Evolutionary conservation across 2,797 vertebrate species (phyloP).

Genomic region (Neosilurus mollespiculum): DNA sequence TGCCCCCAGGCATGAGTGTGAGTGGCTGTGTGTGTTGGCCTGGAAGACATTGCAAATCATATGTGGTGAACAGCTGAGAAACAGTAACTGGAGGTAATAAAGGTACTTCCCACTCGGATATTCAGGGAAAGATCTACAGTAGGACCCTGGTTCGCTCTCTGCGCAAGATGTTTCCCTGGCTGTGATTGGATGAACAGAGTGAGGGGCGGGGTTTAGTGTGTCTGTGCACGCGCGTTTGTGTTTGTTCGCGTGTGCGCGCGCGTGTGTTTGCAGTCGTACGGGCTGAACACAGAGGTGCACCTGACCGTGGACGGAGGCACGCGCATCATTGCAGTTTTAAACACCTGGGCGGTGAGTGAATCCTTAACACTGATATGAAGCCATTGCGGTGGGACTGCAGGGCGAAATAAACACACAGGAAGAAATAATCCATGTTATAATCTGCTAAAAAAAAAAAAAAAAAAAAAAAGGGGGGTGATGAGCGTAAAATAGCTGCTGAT

Average conservation of each 20-base stretch:
- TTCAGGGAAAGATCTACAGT: background rate
- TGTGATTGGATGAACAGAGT: conserved; percentile 44
- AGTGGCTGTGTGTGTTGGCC: no score
- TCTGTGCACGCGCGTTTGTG: conserved; percentile 9
- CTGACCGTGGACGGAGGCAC: conserved; percentile 40
- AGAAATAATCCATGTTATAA: background rate
- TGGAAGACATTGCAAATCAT: background rate
- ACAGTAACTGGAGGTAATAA: background rate
- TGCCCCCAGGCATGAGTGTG: no score
- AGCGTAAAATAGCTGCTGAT: background rate
- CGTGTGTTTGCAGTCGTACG: conserved; percentile 34
- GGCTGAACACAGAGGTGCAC: conserved; percentile 47
- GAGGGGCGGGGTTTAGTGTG: conserved; percentile 40
- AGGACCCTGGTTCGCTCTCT: background rate
- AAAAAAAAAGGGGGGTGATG: background rate
- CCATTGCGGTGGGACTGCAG: background rate
- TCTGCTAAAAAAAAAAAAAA: background rate
- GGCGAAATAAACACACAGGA: background rate
- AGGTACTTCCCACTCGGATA: background rate
- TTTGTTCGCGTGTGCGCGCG: conserved; percentile 4
- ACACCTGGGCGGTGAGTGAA: conserved; percentile 46
- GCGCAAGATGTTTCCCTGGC: background rate
- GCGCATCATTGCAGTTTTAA: conserved; percentile 39
- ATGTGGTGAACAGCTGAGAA: background rate
- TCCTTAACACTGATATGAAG: conserved; percentile 14